Conservation (phyloP, 1,140 invertebrate species). For the Tetranychus urticae region DNA sequence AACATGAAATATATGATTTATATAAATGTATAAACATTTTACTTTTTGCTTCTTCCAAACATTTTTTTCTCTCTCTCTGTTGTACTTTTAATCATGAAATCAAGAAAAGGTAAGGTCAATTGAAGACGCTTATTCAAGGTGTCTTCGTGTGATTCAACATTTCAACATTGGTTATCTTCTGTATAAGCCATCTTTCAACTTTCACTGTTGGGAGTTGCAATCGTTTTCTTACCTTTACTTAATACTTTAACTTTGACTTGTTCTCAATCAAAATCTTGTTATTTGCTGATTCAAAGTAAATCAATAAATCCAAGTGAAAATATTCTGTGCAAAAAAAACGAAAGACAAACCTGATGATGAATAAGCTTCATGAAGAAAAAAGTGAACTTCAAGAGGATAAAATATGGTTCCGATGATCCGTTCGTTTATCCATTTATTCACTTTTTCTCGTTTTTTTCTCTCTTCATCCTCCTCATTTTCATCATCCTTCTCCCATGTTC, state of each 20-base stretch:
- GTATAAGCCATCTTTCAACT: neutral
- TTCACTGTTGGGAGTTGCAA: neutral
- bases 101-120: neutral
- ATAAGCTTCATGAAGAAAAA: neutral
- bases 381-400: neutral
- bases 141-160: neutral
- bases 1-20: too few species aligned
- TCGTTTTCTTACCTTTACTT: neutral
- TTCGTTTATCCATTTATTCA: neutral
- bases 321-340: neutral
- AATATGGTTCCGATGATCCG: neutral
- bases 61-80: neutral
- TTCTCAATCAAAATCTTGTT: neutral
- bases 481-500: neutral
- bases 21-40: too few species aligned
- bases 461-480: neutral
- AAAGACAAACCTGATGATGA: neutral
- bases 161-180: neutral
- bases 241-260: neutral
- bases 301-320: neutral
- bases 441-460: neutral
- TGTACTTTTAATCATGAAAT: neutral
- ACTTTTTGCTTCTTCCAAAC: too few species aligned
- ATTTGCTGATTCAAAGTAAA: neutral
- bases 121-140: neutral